Base-by-base conservation (phyloP, 2,113 vertebrate genomes). In the Ctenomys sociabilis region DNA sequence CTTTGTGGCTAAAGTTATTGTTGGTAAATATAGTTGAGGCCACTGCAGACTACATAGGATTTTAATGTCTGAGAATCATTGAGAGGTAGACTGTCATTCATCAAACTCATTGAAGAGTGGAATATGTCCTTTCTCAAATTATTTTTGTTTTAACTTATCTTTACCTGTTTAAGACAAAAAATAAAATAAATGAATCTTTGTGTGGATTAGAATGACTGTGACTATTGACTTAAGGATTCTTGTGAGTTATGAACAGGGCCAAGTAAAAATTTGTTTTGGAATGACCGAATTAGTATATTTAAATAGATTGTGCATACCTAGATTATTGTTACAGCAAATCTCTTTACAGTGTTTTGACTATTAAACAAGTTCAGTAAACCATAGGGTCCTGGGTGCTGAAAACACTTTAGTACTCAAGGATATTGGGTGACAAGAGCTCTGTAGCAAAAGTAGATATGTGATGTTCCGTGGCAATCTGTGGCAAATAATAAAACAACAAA, bases 81-180 rank as follows among this genome's bases (percentile, higher is more conserved):
- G 68, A 95, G 91, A 97, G 80, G 59, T 70, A 12, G 68, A 93
- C 8, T 66, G 1, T n/a, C 43, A 84, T 97, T 94, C 37, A 61
- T 91, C 93, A 95, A 91, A 87, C 5, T 61, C 61, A 80, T 16
- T 93, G 63, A 94, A 95, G 93, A n/a, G 32, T 85, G 13, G 37
- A 93, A 73, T 93, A 85, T 94, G 59, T 82, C 52, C 64, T 64
- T 95, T 96, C 95, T 91, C 83, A 94, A 95, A 91, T 91, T 85
- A 84, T 89, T 94, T 96, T 91, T 91, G 40, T 97, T 95, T 68
- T 89, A 95, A 87, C 49, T 30, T 85, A 92, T 93, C 40, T 85
- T 95, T 72, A 95, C 72, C 83, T 94, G 85, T 70, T 89, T 94
- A 97, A 96, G 54, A 96, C 54, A 84, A 93, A 95, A 93, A 95